These are phyloP conservation scores for Cheilosia urbana DNA, from an alignment of 2,888 invertebrate species.

Conservation along the genomic window DNA sequence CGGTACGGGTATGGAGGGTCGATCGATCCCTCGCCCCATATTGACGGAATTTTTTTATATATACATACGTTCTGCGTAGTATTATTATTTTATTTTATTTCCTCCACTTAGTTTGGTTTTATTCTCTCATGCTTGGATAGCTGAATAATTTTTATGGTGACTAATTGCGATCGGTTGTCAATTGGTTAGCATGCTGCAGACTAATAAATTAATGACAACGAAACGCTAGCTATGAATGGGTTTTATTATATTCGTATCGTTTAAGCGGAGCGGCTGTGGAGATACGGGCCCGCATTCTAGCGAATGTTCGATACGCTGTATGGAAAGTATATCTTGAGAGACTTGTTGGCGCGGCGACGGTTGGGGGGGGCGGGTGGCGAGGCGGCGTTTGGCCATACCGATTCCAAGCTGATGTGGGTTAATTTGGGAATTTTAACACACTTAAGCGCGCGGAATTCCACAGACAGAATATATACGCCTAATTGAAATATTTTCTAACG, in stretches of 20 bases:
- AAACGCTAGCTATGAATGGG: slow-evolving; percentile 68
- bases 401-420: slow-evolving; percentile 68
- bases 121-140: slow-evolving; percentile 73
- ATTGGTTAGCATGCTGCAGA: slow-evolving; percentile 83
- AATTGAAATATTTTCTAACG: slow-evolving; percentile 60
- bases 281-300: slow-evolving; percentile 68
- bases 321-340: slow-evolving; percentile 61
- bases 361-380: slow-evolving; percentile 15
- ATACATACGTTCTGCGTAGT: slow-evolving; percentile 56
- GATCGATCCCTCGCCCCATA: slow-evolving; percentile 38
- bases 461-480: slow-evolving; percentile 46
- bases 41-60: slow-evolving; percentile 42
- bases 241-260: slow-evolving; percentile 62
- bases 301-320: slow-evolving; percentile 44
- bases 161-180: slow-evolving; percentile 83
- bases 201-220: slow-evolving; percentile 81
- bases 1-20: slow-evolving; percentile 32
- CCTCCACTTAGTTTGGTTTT: slow-evolving; percentile 49
- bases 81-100: slow-evolving; percentile 62
- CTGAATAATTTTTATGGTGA: slow-evolving; percentile 79
- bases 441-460: slow-evolving; percentile 57
- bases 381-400: slow-evolving; percentile 40
- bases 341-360: background rate
- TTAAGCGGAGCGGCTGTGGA: slow-evolving; percentile 11
- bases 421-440: slow-evolving; percentile 66